Base-by-base conservation (phyloP, 2,797 vertebrate species). In the Sphenodon punctatus region DNA sequence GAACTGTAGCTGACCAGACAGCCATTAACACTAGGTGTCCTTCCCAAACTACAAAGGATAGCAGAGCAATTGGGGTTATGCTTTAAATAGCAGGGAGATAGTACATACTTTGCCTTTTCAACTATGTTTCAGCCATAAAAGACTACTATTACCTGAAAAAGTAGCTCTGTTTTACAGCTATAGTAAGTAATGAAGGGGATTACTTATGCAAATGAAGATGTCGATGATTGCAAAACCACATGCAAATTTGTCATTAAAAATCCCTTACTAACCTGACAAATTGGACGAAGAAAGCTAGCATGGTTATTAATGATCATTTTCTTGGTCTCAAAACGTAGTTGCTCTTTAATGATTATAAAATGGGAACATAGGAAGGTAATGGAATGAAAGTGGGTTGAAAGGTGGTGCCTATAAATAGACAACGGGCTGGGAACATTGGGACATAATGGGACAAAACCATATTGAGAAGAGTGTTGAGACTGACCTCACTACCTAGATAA, bases 131-230 rank as follows among this genome's bases (percentile, higher is more conserved):
- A 49, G 22, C 2, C 34, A 73, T 46, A 15, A 10, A 61, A 49
- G 74, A 36, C 78, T 36, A 69, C 45, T 80, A 72, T 79, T 78
- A 75, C 36, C 39, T 60, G 3, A 63, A 70, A 81, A 34, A 76
- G 8, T 32, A 49, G 0, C 7, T 38, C 8, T 65, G 56, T 71
- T 36, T 51, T n/a, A 45, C 71, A 71, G 71, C 75, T 78, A 65
- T 48, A 14, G 38, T n/a, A 71, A 32, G 78, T 58, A 87, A 77
- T 80, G 78, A 84, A 69, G 81, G 67, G 55, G 25, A 6, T 86
- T 81, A 59, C 32, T 19, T 8, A 77, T 39, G 14, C 30, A 89
- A 69, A 84, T 78, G 77, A 66, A 67, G 34, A 59, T 30, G 34
- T 70, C 43, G 63, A 51, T 78, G 73, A 69, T 36, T 43, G 43